These are phyloP conservation scores for Discoglossus pictus DNA, from an alignment of 2,797 vertebrate genomes.

Conservation along the genomic window DNA sequence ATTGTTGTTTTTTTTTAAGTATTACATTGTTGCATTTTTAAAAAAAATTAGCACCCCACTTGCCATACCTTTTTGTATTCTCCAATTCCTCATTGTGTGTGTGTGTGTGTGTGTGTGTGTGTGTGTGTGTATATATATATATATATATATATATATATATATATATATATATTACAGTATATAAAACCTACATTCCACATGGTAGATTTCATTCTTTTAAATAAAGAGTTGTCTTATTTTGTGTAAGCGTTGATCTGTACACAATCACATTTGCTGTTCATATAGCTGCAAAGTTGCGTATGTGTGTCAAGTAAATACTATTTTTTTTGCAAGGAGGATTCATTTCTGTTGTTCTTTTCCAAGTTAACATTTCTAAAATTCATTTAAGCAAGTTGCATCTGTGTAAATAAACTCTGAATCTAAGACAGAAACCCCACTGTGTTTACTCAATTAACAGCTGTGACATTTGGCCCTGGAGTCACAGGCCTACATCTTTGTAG, in stretches of 20 bases:
- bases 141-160: too few species aligned
- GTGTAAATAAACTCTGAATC: conserved; percentile 73
- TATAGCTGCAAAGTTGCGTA: conserved; percentile 38
- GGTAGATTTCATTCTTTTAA: too few species aligned
- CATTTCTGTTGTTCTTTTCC: conserved; percentile 48
- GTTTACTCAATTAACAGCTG: conserved; percentile 70
- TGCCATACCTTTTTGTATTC: too few species aligned
- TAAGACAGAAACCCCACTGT: conserved; percentile 70
- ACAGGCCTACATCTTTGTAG: conserved; percentile 63
- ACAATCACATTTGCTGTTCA: conserved; percentile 23
- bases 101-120: too few species aligned
- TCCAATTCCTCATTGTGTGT: too few species aligned
- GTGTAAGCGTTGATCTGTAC: too few species aligned
- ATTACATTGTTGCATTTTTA: too few species aligned
- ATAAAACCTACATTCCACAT: too few species aligned
- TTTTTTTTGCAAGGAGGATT: conserved; percentile 28
- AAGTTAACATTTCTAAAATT: conserved; percentile 75
- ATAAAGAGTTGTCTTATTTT: conserved; percentile 14
- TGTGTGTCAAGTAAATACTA: conserved; percentile 39
- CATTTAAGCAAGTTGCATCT: conserved; percentile 78
- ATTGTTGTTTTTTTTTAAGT: too few species aligned
- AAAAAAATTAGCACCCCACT: too few species aligned
- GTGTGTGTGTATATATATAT: too few species aligned
- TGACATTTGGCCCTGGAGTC: conserved; percentile 66
- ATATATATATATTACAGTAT: too few species aligned